A percentile compares a stretch with the other conserved stretches of the same genome.
phyloP scores from a whole-genome alignment of 2,113 vertebrate species.

The Dipodomys merriami region DNA sequence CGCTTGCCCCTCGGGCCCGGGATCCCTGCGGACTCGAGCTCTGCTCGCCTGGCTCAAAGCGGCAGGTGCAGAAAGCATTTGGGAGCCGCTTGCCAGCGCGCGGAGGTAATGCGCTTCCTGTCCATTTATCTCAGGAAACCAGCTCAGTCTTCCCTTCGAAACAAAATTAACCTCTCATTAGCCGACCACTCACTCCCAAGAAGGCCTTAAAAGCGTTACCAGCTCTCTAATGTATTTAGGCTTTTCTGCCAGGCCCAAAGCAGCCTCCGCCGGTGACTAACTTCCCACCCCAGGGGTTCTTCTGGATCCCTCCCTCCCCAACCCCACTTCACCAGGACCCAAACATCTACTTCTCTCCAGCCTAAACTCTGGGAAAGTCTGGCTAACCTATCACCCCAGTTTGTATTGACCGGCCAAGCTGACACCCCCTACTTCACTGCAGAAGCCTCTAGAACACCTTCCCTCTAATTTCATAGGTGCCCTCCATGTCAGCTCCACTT shows the following conservation, averaged over 20 bases:
- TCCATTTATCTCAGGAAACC: constrained; percentile 85
- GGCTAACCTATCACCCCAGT: not conserved
- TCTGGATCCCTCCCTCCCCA: not conserved
- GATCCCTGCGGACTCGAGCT: constrained; percentile 45
- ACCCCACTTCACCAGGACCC: not conserved
- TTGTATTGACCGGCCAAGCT: not conserved
- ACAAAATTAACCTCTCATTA: constrained; percentile 84
- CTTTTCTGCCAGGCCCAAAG: constrained; percentile 70
- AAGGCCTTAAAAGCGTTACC: constrained; percentile 80
- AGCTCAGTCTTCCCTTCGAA: constrained; percentile 76
- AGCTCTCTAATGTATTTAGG: constrained; percentile 76
- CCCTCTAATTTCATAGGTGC: not conserved
- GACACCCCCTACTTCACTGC: not conserved
- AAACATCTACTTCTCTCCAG: not conserved
- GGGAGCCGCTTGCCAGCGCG: constrained; percentile 79
- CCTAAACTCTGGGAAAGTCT: constrained; percentile 18
- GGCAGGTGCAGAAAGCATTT: constrained; percentile 85
- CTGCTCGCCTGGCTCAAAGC: constrained; percentile 59
- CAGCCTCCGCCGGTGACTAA: constrained; percentile 20
- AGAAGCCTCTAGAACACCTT: not conserved
- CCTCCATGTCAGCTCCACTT: not conserved
- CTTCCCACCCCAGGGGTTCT: constrained; percentile 48
- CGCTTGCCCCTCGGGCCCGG: not conserved
- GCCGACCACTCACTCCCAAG: constrained; percentile 80
- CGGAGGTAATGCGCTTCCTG: constrained; percentile 83